Percentiles rank a stretch among this genome's conserved stretches.
phyloP scores from a whole-genome alignment of 2,797 vertebrate genomes.

The Danionella dracula region DNA sequence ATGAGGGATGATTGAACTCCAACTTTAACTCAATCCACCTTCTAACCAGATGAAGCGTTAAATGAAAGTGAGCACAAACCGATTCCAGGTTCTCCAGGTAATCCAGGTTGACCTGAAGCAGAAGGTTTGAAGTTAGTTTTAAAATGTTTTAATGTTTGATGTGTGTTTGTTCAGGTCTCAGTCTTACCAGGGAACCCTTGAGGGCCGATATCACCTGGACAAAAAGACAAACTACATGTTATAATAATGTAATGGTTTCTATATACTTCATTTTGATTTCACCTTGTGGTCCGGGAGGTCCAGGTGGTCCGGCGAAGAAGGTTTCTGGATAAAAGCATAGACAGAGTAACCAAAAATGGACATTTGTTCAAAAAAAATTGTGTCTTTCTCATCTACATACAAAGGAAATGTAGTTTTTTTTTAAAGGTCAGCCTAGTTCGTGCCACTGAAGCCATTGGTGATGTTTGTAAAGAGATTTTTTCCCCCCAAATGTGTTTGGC shows the following conservation, averaged over 20 bases:
- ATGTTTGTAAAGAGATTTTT: no score
- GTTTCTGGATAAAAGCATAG: slow-evolving; percentile 70
- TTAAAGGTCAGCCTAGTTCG: no score
- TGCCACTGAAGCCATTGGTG: no score
- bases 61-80: slow-evolving; percentile 44
- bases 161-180: neutral
- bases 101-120: slow-evolving; percentile 73
- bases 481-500: neutral
- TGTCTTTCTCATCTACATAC: neutral
- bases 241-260: no score
- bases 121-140: neutral
- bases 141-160: neutral
- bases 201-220: slow-evolving; percentile 50
- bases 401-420: no score
- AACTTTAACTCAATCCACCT: neutral
- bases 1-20: neutral
- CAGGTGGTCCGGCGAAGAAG: slow-evolving; percentile 83
- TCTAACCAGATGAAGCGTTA: neutral
- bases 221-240: neutral
- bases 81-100: slow-evolving; percentile 60
- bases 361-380: neutral
- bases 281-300: slow-evolving; percentile 80
- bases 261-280: slow-evolving; percentile 38
- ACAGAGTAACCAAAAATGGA: no score
- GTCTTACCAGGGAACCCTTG: slow-evolving; percentile 32